Conservation (phyloP, 2,113 vertebrate genomes). For the Bubalus kerabau region DNA sequence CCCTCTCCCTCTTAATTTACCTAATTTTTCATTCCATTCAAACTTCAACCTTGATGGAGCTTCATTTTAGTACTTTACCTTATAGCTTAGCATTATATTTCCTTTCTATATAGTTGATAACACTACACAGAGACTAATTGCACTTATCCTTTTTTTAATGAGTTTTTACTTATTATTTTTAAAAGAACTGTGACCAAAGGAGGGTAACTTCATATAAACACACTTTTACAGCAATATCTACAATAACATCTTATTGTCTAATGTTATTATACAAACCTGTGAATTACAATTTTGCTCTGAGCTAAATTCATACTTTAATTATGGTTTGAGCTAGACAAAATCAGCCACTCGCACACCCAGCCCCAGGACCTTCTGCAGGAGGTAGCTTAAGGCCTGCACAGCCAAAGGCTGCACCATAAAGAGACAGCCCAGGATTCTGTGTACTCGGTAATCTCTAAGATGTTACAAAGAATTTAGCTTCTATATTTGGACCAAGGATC, state of each 20-base stretch:
- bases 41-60: background rate
- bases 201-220: background rate
- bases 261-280: background rate
- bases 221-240: background rate
- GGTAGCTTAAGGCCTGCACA: background rate
- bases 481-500: background rate
- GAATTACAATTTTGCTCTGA: background rate
- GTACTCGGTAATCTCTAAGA: background rate
- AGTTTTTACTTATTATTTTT: background rate
- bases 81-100: background rate
- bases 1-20: background rate
- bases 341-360: background rate
- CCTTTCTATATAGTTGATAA: background rate
- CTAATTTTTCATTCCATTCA: background rate
- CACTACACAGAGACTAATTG: background rate
- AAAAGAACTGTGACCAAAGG: background rate
- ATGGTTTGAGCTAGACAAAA: background rate
- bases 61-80: background rate
- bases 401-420: fast-evolving
- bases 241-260: background rate
- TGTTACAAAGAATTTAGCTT: background rate
- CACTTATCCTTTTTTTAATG: background rate
- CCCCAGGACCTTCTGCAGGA: fast-evolving
- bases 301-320: background rate
- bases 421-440: background rate